A percentile compares a stretch with the other conserved stretches of the same genome.
phyloP scores from a whole-genome alignment of 1,140 invertebrate species.

The Bombus ignitus region DNA sequence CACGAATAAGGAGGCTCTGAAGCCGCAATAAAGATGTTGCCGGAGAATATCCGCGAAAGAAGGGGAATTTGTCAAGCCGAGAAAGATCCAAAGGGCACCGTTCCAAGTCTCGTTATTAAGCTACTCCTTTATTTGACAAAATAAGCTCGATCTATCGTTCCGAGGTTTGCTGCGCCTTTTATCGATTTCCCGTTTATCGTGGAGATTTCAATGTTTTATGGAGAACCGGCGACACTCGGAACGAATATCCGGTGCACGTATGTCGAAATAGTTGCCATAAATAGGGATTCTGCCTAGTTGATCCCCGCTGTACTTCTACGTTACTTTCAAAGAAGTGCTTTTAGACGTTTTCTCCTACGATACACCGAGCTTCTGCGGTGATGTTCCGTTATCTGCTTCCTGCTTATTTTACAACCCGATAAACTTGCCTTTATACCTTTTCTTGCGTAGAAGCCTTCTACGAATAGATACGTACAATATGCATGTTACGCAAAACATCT shows the following conservation, averaged over 20 bases:
- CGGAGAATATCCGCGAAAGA: not conserved
- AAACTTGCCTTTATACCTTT: not conserved
- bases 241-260: conserved; percentile 56
- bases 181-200: conserved; percentile 58
- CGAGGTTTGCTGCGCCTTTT: not conserved
- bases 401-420: not conserved
- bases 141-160: conserved; percentile 47
- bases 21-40: not conserved
- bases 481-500: no score
- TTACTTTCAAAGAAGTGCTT: not conserved
- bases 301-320: conserved; percentile 31
- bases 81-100: conserved; percentile 25
- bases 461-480: no score
- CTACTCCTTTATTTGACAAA: conserved; percentile 39
- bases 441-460: no score
- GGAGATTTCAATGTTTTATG: conserved; percentile 62
- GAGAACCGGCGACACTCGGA: conserved; percentile 25
- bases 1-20: not conserved
- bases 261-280: conserved; percentile 69
- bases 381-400: not conserved
- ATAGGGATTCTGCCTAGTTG: conserved; percentile 67
- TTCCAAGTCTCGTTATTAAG: conserved; percentile 51
- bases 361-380: not conserved
- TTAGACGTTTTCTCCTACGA: not conserved
- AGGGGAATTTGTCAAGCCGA: conserved; percentile 1